Evolutionary conservation across 2,113 vertebrate species (phyloP).

Genomic region (Hydrolagus affinis): DNA sequence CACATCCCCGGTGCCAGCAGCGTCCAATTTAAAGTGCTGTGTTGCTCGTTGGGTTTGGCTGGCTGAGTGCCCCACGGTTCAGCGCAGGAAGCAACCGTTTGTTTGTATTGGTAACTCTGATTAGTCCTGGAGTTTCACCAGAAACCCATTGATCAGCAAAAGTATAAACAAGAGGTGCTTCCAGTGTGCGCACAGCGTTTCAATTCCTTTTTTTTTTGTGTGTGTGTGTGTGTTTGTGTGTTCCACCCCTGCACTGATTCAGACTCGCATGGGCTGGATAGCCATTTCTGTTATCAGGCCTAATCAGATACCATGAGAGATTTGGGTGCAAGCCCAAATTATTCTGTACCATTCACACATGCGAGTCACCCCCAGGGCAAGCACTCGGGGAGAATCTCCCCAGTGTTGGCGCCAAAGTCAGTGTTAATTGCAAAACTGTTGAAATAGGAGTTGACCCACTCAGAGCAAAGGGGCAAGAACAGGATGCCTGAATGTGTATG

Average conservation of each 20-base stretch:
- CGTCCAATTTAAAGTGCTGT: not conserved
- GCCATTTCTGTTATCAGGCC: not conserved
- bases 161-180: too few relatives aligned
- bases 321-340: not conserved
- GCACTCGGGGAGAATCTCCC: not conserved
- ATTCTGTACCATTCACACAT: not conserved
- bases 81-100: not conserved
- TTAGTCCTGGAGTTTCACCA: not conserved
- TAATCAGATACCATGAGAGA: not conserved
- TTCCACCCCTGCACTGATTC: not conserved
- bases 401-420: too few relatives aligned
- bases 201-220: not conserved
- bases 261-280: not conserved
- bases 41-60: not conserved
- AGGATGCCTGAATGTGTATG: too few relatives aligned
- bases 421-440: too few relatives aligned
- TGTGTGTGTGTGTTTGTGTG: slow-evolving; percentile 2
- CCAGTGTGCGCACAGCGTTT: too few relatives aligned
- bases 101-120: not conserved
- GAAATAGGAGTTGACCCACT: too few relatives aligned
- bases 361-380: too few relatives aligned
- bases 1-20: not conserved
- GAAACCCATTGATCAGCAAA: not conserved
- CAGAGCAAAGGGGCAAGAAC: too few relatives aligned
- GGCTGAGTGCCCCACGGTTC: not conserved